phyloP scores from a whole-genome alignment of 1,140 invertebrate genomes.

The Eulimnadia texana region DNA sequence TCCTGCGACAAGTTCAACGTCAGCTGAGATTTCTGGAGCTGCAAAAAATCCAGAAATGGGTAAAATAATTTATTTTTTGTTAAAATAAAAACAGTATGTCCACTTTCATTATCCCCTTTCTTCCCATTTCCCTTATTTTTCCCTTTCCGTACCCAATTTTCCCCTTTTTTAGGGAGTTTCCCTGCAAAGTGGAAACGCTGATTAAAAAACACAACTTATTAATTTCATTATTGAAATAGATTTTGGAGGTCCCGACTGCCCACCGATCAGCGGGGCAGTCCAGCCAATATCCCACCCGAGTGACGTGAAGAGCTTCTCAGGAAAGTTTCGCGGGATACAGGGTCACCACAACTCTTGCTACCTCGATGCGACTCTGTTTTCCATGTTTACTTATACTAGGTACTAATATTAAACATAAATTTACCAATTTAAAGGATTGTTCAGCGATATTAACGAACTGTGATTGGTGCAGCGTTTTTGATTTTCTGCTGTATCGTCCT shows the following conservation, averaged over 20 bases:
- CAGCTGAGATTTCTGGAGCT: constrained; percentile 25
- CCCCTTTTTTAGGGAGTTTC: too few relatives aligned
- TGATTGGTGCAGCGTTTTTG: constrained; percentile 54
- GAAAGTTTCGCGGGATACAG: constrained; percentile 79
- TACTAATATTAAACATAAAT: constrained; percentile 17
- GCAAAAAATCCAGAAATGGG: constrained; percentile 17
- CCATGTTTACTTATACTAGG: constrained; percentile 89
- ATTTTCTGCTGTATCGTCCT: constrained; percentile 64
- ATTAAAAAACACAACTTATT: too few relatives aligned
- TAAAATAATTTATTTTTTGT: constrained; percentile 8
- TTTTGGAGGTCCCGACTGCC: constrained; percentile 52
- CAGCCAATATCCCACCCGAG: constrained; percentile 49
- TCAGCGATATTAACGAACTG: too few relatives aligned
- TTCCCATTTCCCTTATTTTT: too few relatives aligned
- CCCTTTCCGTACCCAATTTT: too few relatives aligned
- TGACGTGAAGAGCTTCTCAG: constrained; percentile 38
- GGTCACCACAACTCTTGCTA: constrained; percentile 98
- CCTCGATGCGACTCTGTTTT: constrained; percentile 86
- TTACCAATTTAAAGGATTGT: neutral
- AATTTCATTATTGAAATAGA: constrained; percentile 18
- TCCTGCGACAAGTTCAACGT: too few relatives aligned
- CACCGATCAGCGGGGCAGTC: constrained; percentile 58
- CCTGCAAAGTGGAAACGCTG: too few relatives aligned
- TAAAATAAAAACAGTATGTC: constrained; percentile 21
- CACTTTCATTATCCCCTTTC: too few relatives aligned